Conservation (phyloP, 1,140 invertebrate species). For the Drosophila tsacasi region DNA sequence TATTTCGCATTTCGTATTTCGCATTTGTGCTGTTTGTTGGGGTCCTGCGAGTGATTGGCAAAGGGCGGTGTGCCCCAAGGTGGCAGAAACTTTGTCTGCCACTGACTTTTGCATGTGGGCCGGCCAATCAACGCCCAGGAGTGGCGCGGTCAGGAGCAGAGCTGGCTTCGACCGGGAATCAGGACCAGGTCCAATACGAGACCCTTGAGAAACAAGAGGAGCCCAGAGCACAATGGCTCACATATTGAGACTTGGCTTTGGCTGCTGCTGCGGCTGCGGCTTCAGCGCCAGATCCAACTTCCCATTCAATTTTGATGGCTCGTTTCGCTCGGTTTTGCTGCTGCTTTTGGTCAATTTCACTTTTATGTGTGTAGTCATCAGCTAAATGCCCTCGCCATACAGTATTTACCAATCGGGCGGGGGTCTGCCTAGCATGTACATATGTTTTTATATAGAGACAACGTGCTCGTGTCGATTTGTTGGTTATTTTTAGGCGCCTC, state of each 20-base stretch:
- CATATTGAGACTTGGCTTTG: conserved; percentile 17
- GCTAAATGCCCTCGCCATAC: conserved; percentile 64
- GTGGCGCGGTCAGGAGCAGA: conserved; percentile 6
- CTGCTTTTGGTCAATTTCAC: conserved; percentile 77
- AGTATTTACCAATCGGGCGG: conserved; percentile 27
- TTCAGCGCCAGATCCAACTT: conserved; percentile 28
- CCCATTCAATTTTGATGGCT: conserved; percentile 71
- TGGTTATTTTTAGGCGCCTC: conserved; percentile 65
- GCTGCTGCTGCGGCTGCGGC: neutral
- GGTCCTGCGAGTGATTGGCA: conserved; percentile 63
- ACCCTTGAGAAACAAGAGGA: conserved; percentile 33
- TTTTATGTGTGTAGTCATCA: conserved; percentile 78
- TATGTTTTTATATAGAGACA: conserved; percentile 60
- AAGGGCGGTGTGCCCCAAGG: conserved; percentile 49
- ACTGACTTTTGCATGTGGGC: conserved; percentile 59
- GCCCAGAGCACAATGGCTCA: conserved; percentile 4
- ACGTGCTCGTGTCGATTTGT: conserved; percentile 65
- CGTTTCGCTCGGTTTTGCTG: conserved; percentile 49
- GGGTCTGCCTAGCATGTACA: conserved; percentile 20
- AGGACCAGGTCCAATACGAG: conserved; percentile 29
- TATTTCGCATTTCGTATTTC: conserved; percentile 14
- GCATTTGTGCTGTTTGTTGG: conserved; percentile 23
- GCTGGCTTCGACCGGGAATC: conserved; percentile 22
- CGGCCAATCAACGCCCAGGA: conserved; percentile 62
- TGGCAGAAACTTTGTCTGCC: conserved; percentile 53